Evolutionary conservation across 2,113 vertebrate species (phyloP), one percentile per base, ranked within the genome.

Genomic region (Crotalus tigris): DNA sequence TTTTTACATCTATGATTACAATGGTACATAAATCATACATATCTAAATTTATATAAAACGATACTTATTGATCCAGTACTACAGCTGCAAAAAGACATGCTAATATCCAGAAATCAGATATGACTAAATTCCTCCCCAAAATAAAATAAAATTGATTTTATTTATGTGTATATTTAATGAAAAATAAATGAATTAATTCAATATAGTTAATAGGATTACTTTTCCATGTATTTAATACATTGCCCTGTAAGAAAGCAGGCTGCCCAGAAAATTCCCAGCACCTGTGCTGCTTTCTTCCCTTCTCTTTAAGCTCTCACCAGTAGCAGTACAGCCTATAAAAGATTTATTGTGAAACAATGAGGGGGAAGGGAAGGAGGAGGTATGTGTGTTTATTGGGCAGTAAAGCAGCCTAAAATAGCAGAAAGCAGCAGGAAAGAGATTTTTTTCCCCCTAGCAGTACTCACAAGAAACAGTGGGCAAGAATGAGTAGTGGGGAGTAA

Each of bases 11-110:
- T 53, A 33, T 1, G 53, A 44, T 3, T 26, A 19, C 29, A 91
- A 58, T 5, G 49, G 5, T 6, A 15, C 39, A 33, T 58, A 93
- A 94, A 93, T 90, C 58, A 39, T 46, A 58, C n/a, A 91, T 93
- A 91, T 85, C 88, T 93, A 81, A 93, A 3, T 91, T 92, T 93
- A 92, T 89, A 89, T 92, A 87, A 94, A 88, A 69, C 88, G 94
- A 93, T 9, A 91, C 51, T 89, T 93, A 23, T 94, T 49, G 12
- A 51, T 17, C 29, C 7, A 46, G 46, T n/a, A 33, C 3, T 90
- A 64, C 58, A 49, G 2, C 17, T 51, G 29, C 29, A 26, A 24
- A 46, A 61, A 46, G 33, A 90, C 15, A 61, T 13, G 51, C 46
- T 49, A 46, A 51, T 29, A 75, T n/a, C 3, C 89, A 17, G 21